A percentile compares a stretch with the other conserved stretches of the same genome.
Conservation (phyloP, 2,888 invertebrate species). For the Pherbina coryleti region DNA sequence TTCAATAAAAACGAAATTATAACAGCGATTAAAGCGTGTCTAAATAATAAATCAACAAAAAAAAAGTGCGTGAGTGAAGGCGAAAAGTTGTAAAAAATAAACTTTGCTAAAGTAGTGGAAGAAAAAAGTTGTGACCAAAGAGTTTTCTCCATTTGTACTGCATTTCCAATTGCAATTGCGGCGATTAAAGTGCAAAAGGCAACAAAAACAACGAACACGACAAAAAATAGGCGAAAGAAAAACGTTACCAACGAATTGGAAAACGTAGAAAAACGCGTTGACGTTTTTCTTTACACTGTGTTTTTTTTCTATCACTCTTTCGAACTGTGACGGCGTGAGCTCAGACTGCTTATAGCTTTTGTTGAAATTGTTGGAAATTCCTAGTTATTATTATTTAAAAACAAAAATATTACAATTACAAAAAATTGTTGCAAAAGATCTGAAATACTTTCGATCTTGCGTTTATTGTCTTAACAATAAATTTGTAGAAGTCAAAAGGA, state of each 20-base stretch:
- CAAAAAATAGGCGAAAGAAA: background rate
- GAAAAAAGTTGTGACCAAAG: background rate
- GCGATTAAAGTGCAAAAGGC: constrained; percentile 2
- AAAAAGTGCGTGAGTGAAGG: background rate
- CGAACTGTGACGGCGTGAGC: constrained; percentile 6
- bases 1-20: background rate
- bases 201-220: constrained; percentile 1
- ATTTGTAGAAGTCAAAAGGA: background rate
- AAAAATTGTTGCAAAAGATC: background rate
- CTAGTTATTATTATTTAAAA: background rate
- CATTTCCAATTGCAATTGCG: constrained; percentile 1
- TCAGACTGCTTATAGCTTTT: background rate
- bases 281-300: background rate
- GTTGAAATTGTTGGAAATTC: background rate
- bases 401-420: background rate
- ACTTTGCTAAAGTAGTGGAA: background rate
- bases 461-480: background rate
- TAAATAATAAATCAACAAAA: background rate
- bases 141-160: background rate
- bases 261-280: constrained; percentile 28
- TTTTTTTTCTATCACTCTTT: background rate
- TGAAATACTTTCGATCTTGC: background rate
- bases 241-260: constrained; percentile 27
- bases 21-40: background rate
- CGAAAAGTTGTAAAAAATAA: background rate